A percentile compares a stretch with the other conserved stretches of the same genome.
These are phyloP conservation scores for Nettapus auritus DNA, from an alignment of 2,113 vertebrate genomes.

Conservation along the genomic window DNA sequence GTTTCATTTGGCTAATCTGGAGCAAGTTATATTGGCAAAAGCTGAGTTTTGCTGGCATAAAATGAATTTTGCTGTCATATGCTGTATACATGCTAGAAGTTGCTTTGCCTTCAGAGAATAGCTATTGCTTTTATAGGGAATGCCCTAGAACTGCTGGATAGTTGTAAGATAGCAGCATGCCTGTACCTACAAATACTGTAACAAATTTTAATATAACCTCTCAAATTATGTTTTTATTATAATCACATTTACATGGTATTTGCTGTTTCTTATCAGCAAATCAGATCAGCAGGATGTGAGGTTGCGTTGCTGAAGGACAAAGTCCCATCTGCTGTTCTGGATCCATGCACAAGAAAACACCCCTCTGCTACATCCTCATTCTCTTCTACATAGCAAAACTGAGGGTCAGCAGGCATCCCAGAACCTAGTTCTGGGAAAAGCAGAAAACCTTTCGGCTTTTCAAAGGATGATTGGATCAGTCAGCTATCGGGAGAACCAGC, in stretches of 20 bases:
- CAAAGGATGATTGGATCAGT: not conserved
- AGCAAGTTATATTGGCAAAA: constrained; percentile 20
- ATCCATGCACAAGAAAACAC: not conserved
- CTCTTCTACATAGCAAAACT: not conserved
- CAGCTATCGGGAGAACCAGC: not conserved
- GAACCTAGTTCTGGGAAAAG: not conserved
- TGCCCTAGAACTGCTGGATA: not conserved
- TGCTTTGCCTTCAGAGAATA: constrained; percentile 1
- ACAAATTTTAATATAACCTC: not conserved
- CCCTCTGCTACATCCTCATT: not conserved
- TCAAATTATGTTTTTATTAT: not conserved
- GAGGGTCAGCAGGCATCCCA: not conserved
- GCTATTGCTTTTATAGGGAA: not conserved
- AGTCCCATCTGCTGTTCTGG: constrained; percentile 52
- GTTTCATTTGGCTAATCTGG: constrained; percentile 1
- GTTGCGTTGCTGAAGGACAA: constrained; percentile 38
- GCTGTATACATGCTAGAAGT: not conserved
- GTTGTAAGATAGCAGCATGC: not conserved
- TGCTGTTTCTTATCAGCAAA: not conserved
- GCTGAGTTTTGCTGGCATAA: not conserved
- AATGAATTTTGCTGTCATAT: not conserved
- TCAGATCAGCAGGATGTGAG: not conserved
- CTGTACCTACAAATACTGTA: not conserved
- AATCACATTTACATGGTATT: not conserved
- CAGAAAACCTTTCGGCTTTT: not conserved